These are phyloP conservation scores for Proctacanthus coquilletti DNA, from an alignment of 1,140 invertebrate species.

Conservation along the genomic window DNA sequence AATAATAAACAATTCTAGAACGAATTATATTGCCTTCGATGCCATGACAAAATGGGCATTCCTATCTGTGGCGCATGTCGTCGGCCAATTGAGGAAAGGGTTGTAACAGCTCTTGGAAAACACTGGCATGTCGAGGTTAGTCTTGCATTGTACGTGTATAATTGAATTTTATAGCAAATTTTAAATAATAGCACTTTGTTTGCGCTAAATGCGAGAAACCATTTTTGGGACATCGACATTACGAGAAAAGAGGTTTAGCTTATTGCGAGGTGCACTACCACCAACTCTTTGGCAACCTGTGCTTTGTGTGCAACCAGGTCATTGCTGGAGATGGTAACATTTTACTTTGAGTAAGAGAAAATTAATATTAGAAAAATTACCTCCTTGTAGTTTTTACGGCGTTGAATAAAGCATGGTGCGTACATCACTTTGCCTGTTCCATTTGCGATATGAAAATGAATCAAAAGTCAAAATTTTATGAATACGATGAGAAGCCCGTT, in stretches of 20 bases:
- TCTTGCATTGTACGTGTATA: conserved; percentile 4
- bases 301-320: conserved; percentile 97
- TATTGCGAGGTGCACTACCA: conserved; percentile 99
- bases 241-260: conserved; percentile 95
- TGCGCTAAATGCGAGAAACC: conserved; percentile 99
- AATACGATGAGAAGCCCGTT: conserved; percentile 94
- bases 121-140: conserved; percentile 95
- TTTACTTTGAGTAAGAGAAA: conserved; percentile 1
- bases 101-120: conserved; percentile 94
- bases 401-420: conserved; percentile 99
- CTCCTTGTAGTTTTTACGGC: conserved; percentile 83
- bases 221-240: conserved; percentile 96
- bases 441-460: conserved; percentile 96
- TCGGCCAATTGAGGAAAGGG: conserved; percentile 88
- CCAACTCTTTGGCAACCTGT: conserved; percentile 95
- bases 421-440: conserved; percentile 97
- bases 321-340: conserved; percentile 88
- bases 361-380: not conserved
- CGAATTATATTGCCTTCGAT: conserved; percentile 92
- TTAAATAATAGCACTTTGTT: conserved; percentile 72
- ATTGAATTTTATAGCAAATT: no score
- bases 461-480: conserved; percentile 98
- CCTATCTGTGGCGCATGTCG: conserved; percentile 95
- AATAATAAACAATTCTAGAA: conserved; percentile 37
- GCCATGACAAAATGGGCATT: conserved; percentile 98